Conservation (phyloP, 1,140 invertebrate genomes). For the Macrobrachium nipponense region DNA sequence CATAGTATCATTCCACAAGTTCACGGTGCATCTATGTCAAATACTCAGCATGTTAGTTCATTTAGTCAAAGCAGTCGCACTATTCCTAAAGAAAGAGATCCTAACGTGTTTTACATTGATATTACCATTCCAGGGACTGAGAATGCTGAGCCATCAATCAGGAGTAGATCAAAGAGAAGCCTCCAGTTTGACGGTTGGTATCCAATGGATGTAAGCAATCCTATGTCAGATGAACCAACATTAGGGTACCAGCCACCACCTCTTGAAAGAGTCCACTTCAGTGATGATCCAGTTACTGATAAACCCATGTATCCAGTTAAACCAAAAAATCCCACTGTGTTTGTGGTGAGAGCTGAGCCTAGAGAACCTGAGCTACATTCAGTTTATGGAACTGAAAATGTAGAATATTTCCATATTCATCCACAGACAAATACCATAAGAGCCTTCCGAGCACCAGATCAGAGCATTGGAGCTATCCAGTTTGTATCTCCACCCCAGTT, state of each 20-base stretch:
- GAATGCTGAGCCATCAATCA: constrained; percentile 25
- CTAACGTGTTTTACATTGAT: constrained; percentile 61
- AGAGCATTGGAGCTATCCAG: constrained; percentile 27
- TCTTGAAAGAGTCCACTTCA: constrained; percentile 59
- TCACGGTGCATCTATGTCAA: neutral
- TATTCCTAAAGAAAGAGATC: neutral
- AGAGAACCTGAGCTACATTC: constrained; percentile 49
- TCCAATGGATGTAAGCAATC: constrained; percentile 60
- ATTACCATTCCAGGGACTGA: constrained; percentile 63
- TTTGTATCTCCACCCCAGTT: constrained; percentile 32
- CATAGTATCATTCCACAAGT: neutral
- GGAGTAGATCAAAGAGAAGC: constrained; percentile 29
- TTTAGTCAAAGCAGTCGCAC: constrained; percentile 6
- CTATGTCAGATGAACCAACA: constrained; percentile 60
- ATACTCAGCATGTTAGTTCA: neutral
- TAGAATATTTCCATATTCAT: constrained; percentile 61
- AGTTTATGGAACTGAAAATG: constrained; percentile 62
- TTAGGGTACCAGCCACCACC: constrained; percentile 58
- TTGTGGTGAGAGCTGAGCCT: constrained; percentile 54
- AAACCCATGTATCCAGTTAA: constrained; percentile 60
- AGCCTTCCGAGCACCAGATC: constrained; percentile 43
- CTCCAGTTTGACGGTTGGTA: constrained; percentile 62
- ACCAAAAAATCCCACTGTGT: constrained; percentile 61
- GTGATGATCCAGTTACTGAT: constrained; percentile 47
- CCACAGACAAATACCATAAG: constrained; percentile 47